Conservation (phyloP, 2,113 vertebrate genomes). For the Theristicus caerulescens region DNA sequence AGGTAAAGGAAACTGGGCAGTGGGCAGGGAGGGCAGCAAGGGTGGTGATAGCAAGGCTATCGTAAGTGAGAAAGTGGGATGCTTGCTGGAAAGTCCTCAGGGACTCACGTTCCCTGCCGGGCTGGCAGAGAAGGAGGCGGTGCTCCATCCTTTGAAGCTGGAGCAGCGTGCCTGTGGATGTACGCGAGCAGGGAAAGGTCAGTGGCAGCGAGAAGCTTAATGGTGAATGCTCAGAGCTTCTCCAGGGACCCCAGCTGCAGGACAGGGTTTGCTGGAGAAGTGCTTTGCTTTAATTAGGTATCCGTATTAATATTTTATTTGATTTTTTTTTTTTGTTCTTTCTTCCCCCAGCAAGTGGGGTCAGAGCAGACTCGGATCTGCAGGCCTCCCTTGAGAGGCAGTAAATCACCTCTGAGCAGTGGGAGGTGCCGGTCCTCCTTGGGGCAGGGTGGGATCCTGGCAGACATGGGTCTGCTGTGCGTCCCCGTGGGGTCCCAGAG, state of each 20-base stretch:
- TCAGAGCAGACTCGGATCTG: background rate
- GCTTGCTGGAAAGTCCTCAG: background rate
- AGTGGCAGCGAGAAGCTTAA: background rate
- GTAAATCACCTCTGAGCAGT: background rate
- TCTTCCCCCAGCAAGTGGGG: background rate
- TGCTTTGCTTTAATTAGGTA: conserved; percentile 17
- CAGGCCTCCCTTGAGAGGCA: background rate
- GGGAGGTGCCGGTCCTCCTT: background rate
- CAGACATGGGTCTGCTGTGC: background rate
- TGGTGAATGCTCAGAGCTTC: background rate
- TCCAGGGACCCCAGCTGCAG: background rate
- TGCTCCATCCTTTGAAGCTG: background rate
- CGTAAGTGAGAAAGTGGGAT: background rate
- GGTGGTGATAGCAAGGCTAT: background rate
- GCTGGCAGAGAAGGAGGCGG: background rate
- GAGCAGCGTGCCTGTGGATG: background rate
- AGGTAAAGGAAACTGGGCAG: background rate
- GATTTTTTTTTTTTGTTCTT: background rate
- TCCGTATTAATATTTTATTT: conserved; percentile 2
- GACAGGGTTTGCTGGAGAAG: background rate
- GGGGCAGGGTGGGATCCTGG: background rate
- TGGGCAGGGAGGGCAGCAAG: background rate
- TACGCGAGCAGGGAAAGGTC: background rate
- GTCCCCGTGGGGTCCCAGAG: background rate
- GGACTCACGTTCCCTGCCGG: background rate